phyloP scores from a whole-genome alignment of 2,888 invertebrate species.

The Dyspetes luteomarginatus region DNA sequence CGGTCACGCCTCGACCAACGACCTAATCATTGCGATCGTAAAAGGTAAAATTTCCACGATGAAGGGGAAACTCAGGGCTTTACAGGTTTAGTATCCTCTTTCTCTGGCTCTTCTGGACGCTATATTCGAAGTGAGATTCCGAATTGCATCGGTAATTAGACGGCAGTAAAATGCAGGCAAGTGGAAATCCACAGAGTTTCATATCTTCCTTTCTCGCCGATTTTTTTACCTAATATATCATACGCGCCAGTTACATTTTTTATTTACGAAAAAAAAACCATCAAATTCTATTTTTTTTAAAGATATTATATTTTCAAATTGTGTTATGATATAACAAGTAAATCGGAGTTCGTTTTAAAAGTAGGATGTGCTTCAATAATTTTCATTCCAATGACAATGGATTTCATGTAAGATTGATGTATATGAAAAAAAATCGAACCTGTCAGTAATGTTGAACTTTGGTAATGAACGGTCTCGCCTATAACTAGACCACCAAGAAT shows the following conservation, averaged over 20 bases:
- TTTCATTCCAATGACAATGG: no score
- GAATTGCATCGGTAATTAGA: slow-evolving; percentile 57
- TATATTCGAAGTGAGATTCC: slow-evolving; percentile 44
- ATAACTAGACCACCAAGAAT: slow-evolving; percentile 39
- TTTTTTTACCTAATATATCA: background rate
- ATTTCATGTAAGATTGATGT: no score
- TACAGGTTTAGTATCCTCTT: slow-evolving; percentile 9
- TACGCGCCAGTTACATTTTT: background rate
- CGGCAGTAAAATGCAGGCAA: slow-evolving; percentile 53
- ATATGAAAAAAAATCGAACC: background rate
- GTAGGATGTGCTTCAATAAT: no score
- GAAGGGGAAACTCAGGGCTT: slow-evolving; percentile 25
- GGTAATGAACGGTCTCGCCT: background rate
- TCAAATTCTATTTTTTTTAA: no score
- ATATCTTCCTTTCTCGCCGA: slow-evolving; percentile 17
- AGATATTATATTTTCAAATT: no score
- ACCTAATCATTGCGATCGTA: slow-evolving; percentile 55
- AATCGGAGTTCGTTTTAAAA: no score
- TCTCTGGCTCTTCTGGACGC: background rate
- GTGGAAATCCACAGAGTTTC: slow-evolving; percentile 51
- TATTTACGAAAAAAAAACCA: no score
- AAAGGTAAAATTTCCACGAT: slow-evolving; percentile 46
- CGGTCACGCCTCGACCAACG: slow-evolving; percentile 51
- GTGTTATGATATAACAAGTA: background rate
- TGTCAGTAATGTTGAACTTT: slow-evolving; percentile 5